Conservation (phyloP, 2,113 vertebrate genomes). For the Ranitomeya variabilis region DNA sequence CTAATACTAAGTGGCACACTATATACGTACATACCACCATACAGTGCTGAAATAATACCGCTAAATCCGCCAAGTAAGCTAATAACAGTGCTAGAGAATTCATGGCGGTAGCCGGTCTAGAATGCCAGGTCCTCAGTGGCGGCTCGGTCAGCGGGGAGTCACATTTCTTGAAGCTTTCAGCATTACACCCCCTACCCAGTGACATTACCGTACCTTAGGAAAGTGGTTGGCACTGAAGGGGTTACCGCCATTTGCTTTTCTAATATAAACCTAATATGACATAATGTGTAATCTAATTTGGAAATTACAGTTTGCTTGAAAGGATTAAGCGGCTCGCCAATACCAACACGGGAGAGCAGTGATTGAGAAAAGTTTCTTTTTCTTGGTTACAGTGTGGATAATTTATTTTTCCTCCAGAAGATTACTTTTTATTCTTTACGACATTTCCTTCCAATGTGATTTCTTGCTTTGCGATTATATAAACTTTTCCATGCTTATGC, state of each 20-base stretch:
- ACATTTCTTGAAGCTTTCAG: not conserved
- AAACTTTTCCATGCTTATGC: conserved; percentile 72
- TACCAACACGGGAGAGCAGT: conserved; percentile 74
- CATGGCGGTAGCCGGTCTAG: no score
- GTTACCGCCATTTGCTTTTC: conserved; percentile 72
- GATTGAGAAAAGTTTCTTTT: conserved; percentile 72
- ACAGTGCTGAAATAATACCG: no score
- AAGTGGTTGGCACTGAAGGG: not conserved
- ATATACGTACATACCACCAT: no score
- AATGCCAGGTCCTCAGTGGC: not conserved
- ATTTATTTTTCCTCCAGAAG: conserved; percentile 78
- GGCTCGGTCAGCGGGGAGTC: not conserved
- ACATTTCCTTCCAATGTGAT: conserved; percentile 73
- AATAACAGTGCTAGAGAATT: no score
- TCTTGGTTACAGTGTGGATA: conserved; percentile 70
- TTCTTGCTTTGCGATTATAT: conserved; percentile 75
- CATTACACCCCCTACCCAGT: not conserved
- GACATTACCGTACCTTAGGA: not conserved
- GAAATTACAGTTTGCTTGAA: conserved; percentile 77
- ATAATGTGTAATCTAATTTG: conserved; percentile 79
- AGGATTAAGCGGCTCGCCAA: conserved; percentile 74
- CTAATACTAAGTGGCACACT: no score
- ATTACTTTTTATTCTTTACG: conserved; percentile 73
- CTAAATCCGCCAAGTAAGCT: no score
- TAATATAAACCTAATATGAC: conserved; percentile 78